Evolutionary conservation across 2,113 vertebrate genomes (phyloP), one percentile per base, ranked within the genome.

Genomic region (Prunella himalayana): DNA sequence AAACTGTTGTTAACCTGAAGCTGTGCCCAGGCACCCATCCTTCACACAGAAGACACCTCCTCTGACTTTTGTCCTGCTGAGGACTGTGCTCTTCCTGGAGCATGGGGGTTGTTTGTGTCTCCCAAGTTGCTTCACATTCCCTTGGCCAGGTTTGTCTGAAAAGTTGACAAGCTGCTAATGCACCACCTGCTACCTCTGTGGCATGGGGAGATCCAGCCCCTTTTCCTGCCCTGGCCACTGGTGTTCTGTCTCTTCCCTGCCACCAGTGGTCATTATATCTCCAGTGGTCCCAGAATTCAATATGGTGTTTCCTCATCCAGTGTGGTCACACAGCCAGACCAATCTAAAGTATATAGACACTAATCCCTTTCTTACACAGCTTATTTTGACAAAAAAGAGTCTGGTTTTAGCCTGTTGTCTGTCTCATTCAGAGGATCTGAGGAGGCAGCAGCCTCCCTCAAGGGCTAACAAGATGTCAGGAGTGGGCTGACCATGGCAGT

Each of bases 121-220:
- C 27, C 45, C 63, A 11, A 51, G 11, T 30, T 64, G 11, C 11
- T 73, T 66, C 35, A 42, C 10, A 9, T 31, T 6, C 18, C 42
- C 22, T 57, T 30, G 59, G 10, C 8, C 25, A 72, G 28, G 7
- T 16, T 77, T 35, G 14, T 56, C 41, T 3, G 2, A 71, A 78
- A 33, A 35, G 22, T 15, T 0, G 0, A 39, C 0, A 4, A 53
- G 35, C 11, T 85, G 47, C 28, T 69, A 37, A 23, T 2, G 2
- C 5, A 21, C 6, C 13, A 18, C 28, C 37, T 56, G 33, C 12
- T 37, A 16, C 18, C 33, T 70, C 30, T 57, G 25, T 22, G 35
- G 5, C 14, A 20, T 4, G 7, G 5, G 15, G 21, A 5, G 5
- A 69, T 42, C 13, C 47, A 88, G 10, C 4, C 23, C 15, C 10